Evolutionary conservation across 2,888 invertebrate species (phyloP).

Genomic region (Congeria kusceri): DNA sequence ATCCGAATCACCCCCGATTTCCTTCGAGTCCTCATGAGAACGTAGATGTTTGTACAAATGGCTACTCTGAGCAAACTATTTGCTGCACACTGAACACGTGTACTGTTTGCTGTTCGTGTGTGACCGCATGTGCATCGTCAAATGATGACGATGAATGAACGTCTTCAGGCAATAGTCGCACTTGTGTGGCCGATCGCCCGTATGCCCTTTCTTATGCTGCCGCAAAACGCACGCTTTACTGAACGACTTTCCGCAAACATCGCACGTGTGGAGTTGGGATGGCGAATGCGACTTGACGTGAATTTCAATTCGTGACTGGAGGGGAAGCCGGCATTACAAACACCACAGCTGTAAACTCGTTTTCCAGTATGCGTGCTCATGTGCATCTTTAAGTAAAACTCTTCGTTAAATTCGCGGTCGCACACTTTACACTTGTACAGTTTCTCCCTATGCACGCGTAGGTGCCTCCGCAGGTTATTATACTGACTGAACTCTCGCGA

Average conservation of each 20-base stretch:
- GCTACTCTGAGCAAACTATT: slow-evolving; percentile 66
- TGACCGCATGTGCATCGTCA: slow-evolving; percentile 67
- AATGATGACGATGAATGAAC: slow-evolving; percentile 70
- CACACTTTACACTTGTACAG: slow-evolving; percentile 66
- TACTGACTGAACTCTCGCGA: slow-evolving; percentile 66
- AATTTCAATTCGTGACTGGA: slow-evolving; percentile 64
- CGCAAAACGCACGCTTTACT: slow-evolving; percentile 71
- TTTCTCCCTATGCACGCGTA: slow-evolving; percentile 64
- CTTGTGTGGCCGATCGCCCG: slow-evolving; percentile 66
- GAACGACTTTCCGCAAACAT: slow-evolving; percentile 67
- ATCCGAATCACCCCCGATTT: neutral
- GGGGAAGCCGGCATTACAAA: no score
- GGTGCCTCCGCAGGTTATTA: slow-evolving; percentile 64
- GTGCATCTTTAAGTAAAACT: slow-evolving; percentile 72
- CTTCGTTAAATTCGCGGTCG: slow-evolving; percentile 68
- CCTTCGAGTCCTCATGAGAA: slow-evolving; percentile 50
- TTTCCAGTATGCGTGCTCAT: slow-evolving; percentile 71
- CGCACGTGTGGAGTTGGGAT: slow-evolving; percentile 65
- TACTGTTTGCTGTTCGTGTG: slow-evolving; percentile 59
- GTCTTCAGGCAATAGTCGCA: slow-evolving; percentile 59
- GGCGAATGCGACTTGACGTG: slow-evolving; percentile 69
- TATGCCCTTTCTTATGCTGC: slow-evolving; percentile 68
- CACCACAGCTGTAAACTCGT: slow-evolving; percentile 70
- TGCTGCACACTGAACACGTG: slow-evolving; percentile 57
- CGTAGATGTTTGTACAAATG: slow-evolving; percentile 66